These are phyloP conservation scores for Euphydryas editha DNA, from an alignment of 2,888 invertebrate species.

Conservation along the genomic window DNA sequence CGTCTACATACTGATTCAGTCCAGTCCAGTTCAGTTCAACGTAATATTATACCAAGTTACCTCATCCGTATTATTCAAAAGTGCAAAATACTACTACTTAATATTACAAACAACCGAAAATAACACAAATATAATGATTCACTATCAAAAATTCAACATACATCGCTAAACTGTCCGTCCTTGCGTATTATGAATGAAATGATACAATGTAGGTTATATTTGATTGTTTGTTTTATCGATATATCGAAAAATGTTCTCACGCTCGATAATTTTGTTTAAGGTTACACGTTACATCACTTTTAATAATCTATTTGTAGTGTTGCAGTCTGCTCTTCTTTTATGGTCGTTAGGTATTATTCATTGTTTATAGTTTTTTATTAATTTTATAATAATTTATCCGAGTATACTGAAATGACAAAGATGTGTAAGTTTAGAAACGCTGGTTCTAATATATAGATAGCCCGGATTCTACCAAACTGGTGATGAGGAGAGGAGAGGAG, in stretches of 20 bases:
- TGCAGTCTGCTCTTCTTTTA: neutral
- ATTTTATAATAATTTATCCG: too few relatives aligned
- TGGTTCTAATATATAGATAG: too few relatives aligned
- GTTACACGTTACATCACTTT: neutral
- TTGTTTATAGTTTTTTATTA: too few relatives aligned
- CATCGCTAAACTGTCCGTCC: conserved; percentile 12
- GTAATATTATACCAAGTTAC: too few relatives aligned
- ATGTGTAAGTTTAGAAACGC: too few relatives aligned
- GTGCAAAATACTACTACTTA: neutral
- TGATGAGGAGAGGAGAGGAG: too few relatives aligned
- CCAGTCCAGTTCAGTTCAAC: too few relatives aligned
- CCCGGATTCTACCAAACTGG: too few relatives aligned
- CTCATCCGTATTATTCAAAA: too few relatives aligned
- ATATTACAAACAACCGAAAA: neutral
- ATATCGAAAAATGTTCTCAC: neutral
- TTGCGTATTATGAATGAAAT: conserved; percentile 13
- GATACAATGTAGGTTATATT: neutral
- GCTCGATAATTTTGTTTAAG: conserved; percentile 1
- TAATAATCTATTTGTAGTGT: neutral
- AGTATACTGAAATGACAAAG: too few relatives aligned
- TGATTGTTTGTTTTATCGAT: conserved; percentile 2
- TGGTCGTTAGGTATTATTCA: neutral
- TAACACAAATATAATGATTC: neutral
- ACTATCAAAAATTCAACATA: neutral
- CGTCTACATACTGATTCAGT: too few relatives aligned